Conservation (phyloP, 2,888 invertebrate genomes). For the Coleophora deauratella region DNA sequence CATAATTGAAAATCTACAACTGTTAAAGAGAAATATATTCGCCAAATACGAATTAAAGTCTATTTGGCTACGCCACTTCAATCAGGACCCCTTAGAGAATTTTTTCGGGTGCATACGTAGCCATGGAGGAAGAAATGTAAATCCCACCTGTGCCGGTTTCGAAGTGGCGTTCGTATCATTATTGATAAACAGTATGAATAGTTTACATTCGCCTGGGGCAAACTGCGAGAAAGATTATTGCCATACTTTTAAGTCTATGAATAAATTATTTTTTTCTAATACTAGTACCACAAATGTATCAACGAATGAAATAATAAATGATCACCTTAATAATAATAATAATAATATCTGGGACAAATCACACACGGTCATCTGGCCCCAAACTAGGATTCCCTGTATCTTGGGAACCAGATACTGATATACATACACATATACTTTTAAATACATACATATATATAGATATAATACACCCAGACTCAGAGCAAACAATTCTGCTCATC, state of each 20-base stretch:
- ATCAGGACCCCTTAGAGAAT: slow-evolving; percentile 22
- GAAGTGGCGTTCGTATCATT: slow-evolving; percentile 11
- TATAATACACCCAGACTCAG: too few species aligned
- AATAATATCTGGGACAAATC: too few species aligned
- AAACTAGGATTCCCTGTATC: too few species aligned
- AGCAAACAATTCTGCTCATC: too few species aligned
- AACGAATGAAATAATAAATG: too few species aligned
- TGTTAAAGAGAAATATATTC: neutral
- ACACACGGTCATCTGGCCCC: too few species aligned
- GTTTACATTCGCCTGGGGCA: slow-evolving; percentile 17
- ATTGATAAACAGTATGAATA: slow-evolving; percentile 14
- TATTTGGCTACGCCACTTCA: slow-evolving; percentile 21
- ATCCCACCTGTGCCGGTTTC: slow-evolving; percentile 12
- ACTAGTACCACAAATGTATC: too few species aligned
- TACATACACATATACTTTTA: too few species aligned
- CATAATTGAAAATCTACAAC: neutral
- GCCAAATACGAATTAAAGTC: slow-evolving; percentile 12
- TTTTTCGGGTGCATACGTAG: slow-evolving; percentile 20
- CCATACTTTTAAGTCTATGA: slow-evolving; percentile 1
- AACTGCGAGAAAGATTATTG: slow-evolving; percentile 16
- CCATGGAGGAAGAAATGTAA: slow-evolving; percentile 15
- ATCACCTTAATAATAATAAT: too few species aligned
- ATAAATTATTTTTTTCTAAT: neutral
- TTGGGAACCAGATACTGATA: too few species aligned
- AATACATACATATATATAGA: too few species aligned